Conservation (phyloP, 1,140 invertebrate species). For the Akabosia matsudoensis region DNA sequence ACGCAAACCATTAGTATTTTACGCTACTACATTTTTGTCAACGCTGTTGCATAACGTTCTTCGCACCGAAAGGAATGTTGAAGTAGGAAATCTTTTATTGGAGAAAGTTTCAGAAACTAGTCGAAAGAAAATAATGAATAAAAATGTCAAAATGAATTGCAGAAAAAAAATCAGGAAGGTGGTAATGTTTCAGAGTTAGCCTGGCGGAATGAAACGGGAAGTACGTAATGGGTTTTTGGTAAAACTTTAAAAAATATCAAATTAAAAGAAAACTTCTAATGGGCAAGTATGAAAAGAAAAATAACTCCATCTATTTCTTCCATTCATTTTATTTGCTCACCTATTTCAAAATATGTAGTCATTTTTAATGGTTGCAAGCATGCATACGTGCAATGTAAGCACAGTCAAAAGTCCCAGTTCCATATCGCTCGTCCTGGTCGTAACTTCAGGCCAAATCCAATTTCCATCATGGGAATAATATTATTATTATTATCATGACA, state of each 20-base stretch:
- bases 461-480: constrained; percentile 23
- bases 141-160: not conserved
- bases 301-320: not conserved
- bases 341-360: not conserved
- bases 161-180: not conserved
- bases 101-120: not conserved
- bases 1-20: not conserved
- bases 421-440: not conserved
- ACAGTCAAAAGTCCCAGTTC: not conserved
- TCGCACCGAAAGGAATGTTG: too few species aligned
- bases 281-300: not conserved
- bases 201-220: constrained; percentile 13
- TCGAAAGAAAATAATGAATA: not conserved
- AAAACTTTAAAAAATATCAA: not conserved
- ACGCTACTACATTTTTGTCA: not conserved
- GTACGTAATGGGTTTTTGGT: constrained; percentile 6
- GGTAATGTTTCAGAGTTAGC: not conserved
- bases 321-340: not conserved
- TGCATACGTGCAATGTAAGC: not conserved
- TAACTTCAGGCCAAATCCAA: constrained; percentile 19
- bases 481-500: constrained; percentile 25
- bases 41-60: constrained; percentile 9
- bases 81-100: not conserved
- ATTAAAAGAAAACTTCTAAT: not conserved
- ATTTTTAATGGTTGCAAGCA: not conserved